Base-by-base conservation (phyloP, 92 coral and sea anemone genomes). In the Heliopora coerulea region DNA sequence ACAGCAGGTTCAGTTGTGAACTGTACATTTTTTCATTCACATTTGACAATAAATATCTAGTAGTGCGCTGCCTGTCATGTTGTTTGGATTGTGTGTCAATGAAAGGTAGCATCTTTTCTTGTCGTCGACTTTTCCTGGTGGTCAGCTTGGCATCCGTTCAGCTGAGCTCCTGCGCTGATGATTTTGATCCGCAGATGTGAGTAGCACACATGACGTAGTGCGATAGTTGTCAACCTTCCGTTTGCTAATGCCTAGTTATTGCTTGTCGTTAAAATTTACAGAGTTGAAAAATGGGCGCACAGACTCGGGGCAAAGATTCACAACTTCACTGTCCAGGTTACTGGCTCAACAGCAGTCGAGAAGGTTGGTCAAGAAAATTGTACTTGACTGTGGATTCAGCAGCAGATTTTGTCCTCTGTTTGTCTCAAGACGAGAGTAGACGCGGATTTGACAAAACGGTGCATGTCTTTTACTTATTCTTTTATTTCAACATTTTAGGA, bases 271-370 rank as follows among this genome's bases (percentile, higher is more conserved):
- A n/a, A 56, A 4, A 23, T 39, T 54, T 54, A 24, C 63, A 70
- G 77, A 19, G 63, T 70, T 7, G 49, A 70, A 27, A 52, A 12
- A 33, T 54, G 48, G 62, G 77, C 77, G 11, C 48, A 54, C 46
- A 54, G 2, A 23, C 29, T 70, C 41, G 77, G 77, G 15, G 63
- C 77, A 21, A 70, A 52, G 63, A 70, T 70, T 70, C 46, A 70
- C 50, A 25, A 52, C 13, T 70, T 52, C 31, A 31, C 63, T 52
- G 77, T 70, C 32, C 77, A 24, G 30, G 46, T 33, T 27, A 70
- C 63, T n/a, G 77, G 77, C 11, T 70, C 77, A n/a, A 28, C 49
- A 52, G 77, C 48, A 28, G 50, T 54, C 56, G 35, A 54, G 54
- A 52, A 70, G 50, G 77, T 70, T 3, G 25, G 56, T 70, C 50